These are phyloP conservation scores for Cydia strobilella DNA, from an alignment of 1,140 invertebrate genomes.

Conservation along the genomic window DNA sequence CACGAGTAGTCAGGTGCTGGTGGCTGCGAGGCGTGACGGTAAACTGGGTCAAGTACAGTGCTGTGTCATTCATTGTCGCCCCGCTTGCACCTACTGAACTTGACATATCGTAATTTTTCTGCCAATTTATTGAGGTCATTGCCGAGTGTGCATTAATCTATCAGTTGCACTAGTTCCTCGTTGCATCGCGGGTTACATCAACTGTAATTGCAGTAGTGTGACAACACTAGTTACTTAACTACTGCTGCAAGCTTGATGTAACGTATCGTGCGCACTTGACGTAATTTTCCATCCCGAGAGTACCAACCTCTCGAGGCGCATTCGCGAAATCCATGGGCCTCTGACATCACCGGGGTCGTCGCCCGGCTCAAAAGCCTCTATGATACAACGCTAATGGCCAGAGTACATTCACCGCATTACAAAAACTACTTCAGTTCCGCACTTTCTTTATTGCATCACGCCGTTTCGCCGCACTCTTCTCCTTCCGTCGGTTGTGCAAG, in stretches of 20 bases:
- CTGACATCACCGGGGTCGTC: slow-evolving; percentile 67
- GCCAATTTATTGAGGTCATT: slow-evolving; percentile 52
- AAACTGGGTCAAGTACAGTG: slow-evolving; percentile 78
- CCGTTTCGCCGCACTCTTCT: slow-evolving; percentile 74
- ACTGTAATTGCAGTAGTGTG: slow-evolving; percentile 65
- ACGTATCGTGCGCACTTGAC: slow-evolving; percentile 37
- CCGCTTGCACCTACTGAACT: slow-evolving; percentile 59
- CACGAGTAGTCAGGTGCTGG: slow-evolving; percentile 39
- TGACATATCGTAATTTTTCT: slow-evolving; percentile 69
- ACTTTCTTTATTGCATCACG: slow-evolving; percentile 79
- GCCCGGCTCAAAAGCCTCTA: slow-evolving; percentile 63
- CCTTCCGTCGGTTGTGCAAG: slow-evolving; percentile 69
- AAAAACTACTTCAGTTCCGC: slow-evolving; percentile 77
- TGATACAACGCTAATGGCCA: slow-evolving; percentile 73
- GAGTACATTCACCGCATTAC: slow-evolving; percentile 77
- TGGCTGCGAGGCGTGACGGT: slow-evolving; percentile 62
- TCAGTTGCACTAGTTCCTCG: slow-evolving; percentile 37
- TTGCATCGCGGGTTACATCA: slow-evolving; percentile 57
- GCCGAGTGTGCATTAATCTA: slow-evolving; percentile 22
- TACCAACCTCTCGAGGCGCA: slow-evolving; percentile 56
- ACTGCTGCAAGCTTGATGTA: slow-evolving; percentile 62
- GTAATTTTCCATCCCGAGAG: slow-evolving; percentile 60
- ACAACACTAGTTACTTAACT: slow-evolving; percentile 71
- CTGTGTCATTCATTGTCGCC: slow-evolving; percentile 74
- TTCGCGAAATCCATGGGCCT: slow-evolving; percentile 59